phyloP scores from a whole-genome alignment of 2,797 vertebrate species.

The Sarcophilus harrisii region DNA sequence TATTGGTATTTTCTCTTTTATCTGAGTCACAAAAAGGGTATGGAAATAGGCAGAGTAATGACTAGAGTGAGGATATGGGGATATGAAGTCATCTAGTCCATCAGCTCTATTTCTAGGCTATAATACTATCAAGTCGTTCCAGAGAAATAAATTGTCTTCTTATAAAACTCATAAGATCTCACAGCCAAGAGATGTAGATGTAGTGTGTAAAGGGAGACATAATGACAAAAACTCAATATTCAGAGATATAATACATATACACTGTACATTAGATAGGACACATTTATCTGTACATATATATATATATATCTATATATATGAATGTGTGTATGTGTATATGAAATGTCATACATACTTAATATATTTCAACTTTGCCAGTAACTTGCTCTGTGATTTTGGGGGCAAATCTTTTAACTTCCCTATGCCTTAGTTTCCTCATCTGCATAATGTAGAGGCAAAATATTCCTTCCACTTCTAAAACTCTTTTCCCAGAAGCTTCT shows the following conservation, averaged over 20 bases:
- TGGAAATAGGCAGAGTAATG: not conserved
- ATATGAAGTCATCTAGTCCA: not conserved
- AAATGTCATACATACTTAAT: not conserved
- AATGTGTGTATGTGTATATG: too few species aligned
- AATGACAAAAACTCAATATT: not conserved
- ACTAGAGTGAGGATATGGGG: not conserved
- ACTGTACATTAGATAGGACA: too few species aligned
- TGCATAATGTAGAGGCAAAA: not conserved
- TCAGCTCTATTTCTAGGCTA: not conserved
- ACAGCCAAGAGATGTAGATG: not conserved
- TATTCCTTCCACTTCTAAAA: not conserved
- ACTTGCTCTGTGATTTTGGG: not conserved
- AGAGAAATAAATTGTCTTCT: not conserved
- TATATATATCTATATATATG: too few species aligned
- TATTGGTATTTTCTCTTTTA: slow-evolving; percentile 65
- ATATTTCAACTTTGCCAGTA: not conserved
- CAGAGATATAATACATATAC: not conserved
- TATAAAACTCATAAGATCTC: not conserved
- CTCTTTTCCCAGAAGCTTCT: not conserved
- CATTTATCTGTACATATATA: too few species aligned
- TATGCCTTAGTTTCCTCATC: not conserved
- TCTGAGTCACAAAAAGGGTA: not conserved
- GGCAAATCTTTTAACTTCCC: not conserved
- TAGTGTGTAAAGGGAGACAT: not conserved
- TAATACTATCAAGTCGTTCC: not conserved